Evolutionary conservation across 2,888 invertebrate species (phyloP), one percentile per base, ranked within the genome.

Genomic region (Octonoba sinensis): DNA sequence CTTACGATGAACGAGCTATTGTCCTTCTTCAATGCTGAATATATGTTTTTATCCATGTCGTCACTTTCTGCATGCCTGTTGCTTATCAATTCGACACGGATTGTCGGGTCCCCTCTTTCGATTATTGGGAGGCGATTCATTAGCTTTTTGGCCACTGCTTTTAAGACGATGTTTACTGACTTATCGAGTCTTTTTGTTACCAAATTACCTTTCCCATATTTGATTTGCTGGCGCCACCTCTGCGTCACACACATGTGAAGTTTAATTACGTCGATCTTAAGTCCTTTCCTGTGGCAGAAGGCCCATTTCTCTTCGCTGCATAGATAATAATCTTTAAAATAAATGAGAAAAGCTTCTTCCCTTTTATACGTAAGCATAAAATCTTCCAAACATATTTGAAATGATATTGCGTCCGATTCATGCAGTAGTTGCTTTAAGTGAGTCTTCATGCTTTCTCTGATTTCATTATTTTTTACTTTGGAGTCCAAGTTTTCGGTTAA

Each of bases 221-320:
- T 57, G n/a, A 57, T 57, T n/a, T n/a, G 18, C 8, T n/a, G 57
- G 20, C n/a, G 57, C 57, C 57, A 57, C 20, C 57, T 12, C 18
- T 57, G 13, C n/a, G n/a, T n/a, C n/a, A n/a, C n/a, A n/a, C n/a
- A n/a, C n/a, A n/a, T n/a, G n/a, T n/a, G n/a, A n/a, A 57, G 20
- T 57, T 57, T 57, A 12, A 57, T 57, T 15, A 18, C n/a, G 57
- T 57, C n/a, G 12, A 57, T 57, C 57, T 57, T 11, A n/a, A n/a
- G n/a, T n/a, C 57, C n/a, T n/a, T 15, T n/a, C n/a, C 57, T 57
- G n/a, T 57, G 57, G 20, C 57, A 57, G 18, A 15, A 57, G 11
- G 57, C 57, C 57, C 57, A 57, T 57, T 18, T n/a, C 11, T 57
- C 20, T 11, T 18, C 18, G 11, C 57, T n/a, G 11, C 11, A 18